These are phyloP conservation scores for Agonopterix heracliana DNA, from an alignment of 2,888 invertebrate species.

Conservation along the genomic window DNA sequence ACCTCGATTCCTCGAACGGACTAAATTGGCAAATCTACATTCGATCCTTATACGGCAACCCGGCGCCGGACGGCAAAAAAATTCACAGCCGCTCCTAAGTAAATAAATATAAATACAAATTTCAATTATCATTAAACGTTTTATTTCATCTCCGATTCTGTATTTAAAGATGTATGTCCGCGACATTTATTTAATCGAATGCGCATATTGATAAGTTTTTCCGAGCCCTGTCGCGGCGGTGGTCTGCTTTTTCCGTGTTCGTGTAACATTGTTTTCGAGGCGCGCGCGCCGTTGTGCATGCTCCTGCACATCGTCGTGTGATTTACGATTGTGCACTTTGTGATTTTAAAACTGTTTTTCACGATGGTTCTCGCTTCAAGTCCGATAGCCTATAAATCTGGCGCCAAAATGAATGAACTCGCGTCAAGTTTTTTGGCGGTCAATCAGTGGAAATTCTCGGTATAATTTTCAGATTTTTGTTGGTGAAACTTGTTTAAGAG, in stretches of 20 bases:
- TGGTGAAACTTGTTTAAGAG: slow-evolving; percentile 9
- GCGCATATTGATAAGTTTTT: slow-evolving; percentile 70
- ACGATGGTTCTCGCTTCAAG: slow-evolving; percentile 51
- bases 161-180: slow-evolving; percentile 48
- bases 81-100: slow-evolving; percentile 44
- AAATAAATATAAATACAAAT: slow-evolving; percentile 73
- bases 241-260: slow-evolving; percentile 64
- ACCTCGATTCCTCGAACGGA: slow-evolving; percentile 55
- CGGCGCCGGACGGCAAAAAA: slow-evolving; percentile 59
- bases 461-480: slow-evolving; percentile 24
- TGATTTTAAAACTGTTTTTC: slow-evolving; percentile 61
- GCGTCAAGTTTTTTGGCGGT: slow-evolving; percentile 42
- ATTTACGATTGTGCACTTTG: slow-evolving; percentile 61
- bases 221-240: slow-evolving; percentile 49
- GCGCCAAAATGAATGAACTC: slow-evolving; percentile 68
- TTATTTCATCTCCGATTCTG: slow-evolving; percentile 62
- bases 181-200: slow-evolving; percentile 58
- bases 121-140: slow-evolving; percentile 71
- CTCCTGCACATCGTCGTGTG: slow-evolving; percentile 39
- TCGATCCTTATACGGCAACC: slow-evolving; percentile 49
- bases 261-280: slow-evolving; percentile 58
- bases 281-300: slow-evolving; percentile 30
- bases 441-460: slow-evolving; percentile 12
- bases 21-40: slow-evolving; percentile 68
- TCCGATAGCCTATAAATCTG: slow-evolving; percentile 63